phyloP scores from a whole-genome alignment of 2,113 vertebrate genomes.

The Oreochromis niloticus region DNA sequence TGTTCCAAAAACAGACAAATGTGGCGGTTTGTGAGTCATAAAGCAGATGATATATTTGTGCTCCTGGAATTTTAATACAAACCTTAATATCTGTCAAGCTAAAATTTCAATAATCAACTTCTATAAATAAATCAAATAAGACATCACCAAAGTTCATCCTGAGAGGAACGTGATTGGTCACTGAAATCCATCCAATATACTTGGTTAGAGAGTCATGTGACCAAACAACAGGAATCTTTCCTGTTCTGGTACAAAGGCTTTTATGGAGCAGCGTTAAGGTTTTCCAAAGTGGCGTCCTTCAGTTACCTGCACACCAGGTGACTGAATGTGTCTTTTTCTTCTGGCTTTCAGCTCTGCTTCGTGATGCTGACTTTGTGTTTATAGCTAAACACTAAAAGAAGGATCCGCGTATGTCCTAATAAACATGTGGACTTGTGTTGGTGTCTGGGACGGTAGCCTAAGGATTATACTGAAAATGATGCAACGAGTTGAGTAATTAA shows the following conservation, averaged over 20 bases:
- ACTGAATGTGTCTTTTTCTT: background rate
- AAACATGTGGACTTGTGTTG: background rate
- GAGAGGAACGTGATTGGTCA: background rate
- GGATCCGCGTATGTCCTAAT: background rate
- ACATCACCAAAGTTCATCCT: background rate
- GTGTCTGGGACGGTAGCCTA: background rate
- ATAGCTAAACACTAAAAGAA: background rate
- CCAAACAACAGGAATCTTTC: background rate
- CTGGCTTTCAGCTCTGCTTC: background rate
- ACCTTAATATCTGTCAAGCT: rapidly evolving
- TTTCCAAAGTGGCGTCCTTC: background rate
- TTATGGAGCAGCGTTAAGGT: background rate
- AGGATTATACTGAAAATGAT: background rate
- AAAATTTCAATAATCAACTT: background rate
- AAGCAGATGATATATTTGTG: rapidly evolving
- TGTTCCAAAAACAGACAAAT: rapidly evolving
- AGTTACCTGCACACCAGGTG: background rate
- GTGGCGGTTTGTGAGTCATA: background rate
- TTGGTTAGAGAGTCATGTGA: background rate
- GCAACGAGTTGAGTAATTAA: background rate
- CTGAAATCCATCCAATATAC: background rate
- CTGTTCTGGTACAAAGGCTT: background rate
- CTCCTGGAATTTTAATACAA: background rate
- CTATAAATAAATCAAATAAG: background rate
- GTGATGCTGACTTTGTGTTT: background rate